Base-by-base conservation (phyloP, 2,888 invertebrate species). In the Merodon equestris region DNA sequence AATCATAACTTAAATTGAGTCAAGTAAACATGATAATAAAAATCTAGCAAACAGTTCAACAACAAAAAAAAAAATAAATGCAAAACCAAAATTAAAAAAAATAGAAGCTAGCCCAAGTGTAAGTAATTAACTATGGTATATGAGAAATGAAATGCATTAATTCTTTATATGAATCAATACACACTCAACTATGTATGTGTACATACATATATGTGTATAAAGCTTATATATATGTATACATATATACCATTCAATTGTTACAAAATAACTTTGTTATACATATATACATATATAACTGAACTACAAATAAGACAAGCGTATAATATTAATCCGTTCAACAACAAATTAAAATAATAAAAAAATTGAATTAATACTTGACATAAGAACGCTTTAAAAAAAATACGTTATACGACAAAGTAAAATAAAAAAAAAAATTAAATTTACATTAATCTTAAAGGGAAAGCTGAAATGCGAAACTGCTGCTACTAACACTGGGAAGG, bases 351-450 rank as follows among this genome's bases (percentile, higher is more conserved):
- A 36, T 36, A 36, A 36, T 36, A 40, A 34, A 58, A 60, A 47
- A 51, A 68, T 61, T 57, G 14, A 67, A 34, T 53, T 15, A 67
- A 67, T 36, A 67, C 51, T 17, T 47, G 19, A 36, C 5, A 36
- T n/a, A 63, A 58, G 63, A 74, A 64, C 64, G 70, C 68, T 70
- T 79, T 70, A 70, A 74, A 73, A 44, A n/a, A n/a, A n/a, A 79
- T 67, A 73, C 58, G 79, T 79, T 79, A 74, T 58, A 74, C 74
- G 64, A 74, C 64, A 74, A 74, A 74, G 64, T 58, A 79, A 63
- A 70, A 60, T 38, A 27, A 27, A 27, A 27, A 27, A 27, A 27
- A 27, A 27, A 70, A 60, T 44, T 47, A 56, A 74, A 54, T 73
- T 58, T 53, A 67, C 19, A 76, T 7, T 9, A 40, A 3, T 5